Evolutionary conservation across 2,113 vertebrate species (phyloP).

Genomic region (Drymodes brunneopygia): DNA sequence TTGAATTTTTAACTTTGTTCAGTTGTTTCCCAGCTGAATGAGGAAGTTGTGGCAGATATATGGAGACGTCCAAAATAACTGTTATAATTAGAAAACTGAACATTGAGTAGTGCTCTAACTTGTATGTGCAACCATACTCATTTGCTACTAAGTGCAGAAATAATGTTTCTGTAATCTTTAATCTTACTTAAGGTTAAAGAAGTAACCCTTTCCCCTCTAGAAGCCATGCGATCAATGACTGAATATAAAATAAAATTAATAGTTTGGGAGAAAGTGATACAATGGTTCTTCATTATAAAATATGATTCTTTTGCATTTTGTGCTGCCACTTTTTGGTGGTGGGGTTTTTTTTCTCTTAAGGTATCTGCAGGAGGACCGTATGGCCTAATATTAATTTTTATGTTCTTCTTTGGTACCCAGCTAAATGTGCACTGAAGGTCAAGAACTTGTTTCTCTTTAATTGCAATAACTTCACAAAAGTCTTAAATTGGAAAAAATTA

Average conservation of each 20-base stretch:
- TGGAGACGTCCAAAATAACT: background rate
- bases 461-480: background rate
- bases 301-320: background rate
- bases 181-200: background rate
- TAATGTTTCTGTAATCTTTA: background rate
- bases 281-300: background rate
- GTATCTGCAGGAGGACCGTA: background rate
- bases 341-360: fast-evolving
- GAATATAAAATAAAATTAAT: background rate
- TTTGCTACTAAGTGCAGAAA: background rate
- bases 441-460: background rate
- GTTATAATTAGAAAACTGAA: background rate
- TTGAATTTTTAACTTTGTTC: background rate
- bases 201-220: background rate
- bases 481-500: background rate
- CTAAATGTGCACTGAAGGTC: background rate
- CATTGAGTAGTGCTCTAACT: background rate
- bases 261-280: background rate
- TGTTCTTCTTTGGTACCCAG: background rate
- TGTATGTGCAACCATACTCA: background rate
- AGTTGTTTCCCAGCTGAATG: background rate
- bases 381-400: background rate
- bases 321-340: background rate
- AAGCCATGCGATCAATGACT: background rate
- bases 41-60: background rate